Base-by-base conservation (phyloP, 2,113 vertebrate genomes). In the Toxotes chatareus region DNA sequence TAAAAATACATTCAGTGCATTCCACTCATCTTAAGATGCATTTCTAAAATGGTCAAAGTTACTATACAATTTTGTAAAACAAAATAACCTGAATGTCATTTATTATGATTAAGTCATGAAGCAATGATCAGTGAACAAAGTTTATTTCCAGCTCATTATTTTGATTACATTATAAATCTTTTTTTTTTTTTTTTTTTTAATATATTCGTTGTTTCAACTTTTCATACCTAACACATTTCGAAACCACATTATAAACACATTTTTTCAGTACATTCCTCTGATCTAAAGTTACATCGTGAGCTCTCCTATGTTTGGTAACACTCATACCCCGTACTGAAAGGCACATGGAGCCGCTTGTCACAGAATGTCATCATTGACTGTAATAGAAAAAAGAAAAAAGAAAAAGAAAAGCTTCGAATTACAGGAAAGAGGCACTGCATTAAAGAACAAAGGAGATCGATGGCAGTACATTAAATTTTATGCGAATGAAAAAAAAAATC, bases 361-460 rank as follows among this genome's bases (percentile, higher is more conserved):
- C 92, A 90, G 86, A 94, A 93, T 93, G 93, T 94, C 95, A 95
- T 95, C 94, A 91, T 91, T 92, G 92, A 93, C 93, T 94, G 88
- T 93, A 92, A 93, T 85, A 90, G 86, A 81, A 80, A 57, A 62
- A 76, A 53, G 40, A 70, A 61, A 87, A 79, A 89, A 80, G 42
- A 83, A 83, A 88, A 84, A 86, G 46, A 82, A 94, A 94, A 93
- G 93, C 93, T 89, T 95, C 84, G 87, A 93, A 95, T 96, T 95
- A 95, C 95, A 96, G 95, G 94, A 95, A 95, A 95, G 95, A 94
- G 90, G 93, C 93, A 94, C 94, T 94, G 95, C 94, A 94, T 95
- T 96, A 95, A 95, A 95, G 95, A 95, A 96, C 95, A 95, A 95
- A 96, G 90, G 93, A 93, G 94, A 95, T 96, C 95, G 93, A 95